A percentile compares a stretch with the other conserved stretches of the same genome.
Evolutionary conservation across 2,113 vertebrate species (phyloP).

Genomic region (Neofelis nebulosa): DNA sequence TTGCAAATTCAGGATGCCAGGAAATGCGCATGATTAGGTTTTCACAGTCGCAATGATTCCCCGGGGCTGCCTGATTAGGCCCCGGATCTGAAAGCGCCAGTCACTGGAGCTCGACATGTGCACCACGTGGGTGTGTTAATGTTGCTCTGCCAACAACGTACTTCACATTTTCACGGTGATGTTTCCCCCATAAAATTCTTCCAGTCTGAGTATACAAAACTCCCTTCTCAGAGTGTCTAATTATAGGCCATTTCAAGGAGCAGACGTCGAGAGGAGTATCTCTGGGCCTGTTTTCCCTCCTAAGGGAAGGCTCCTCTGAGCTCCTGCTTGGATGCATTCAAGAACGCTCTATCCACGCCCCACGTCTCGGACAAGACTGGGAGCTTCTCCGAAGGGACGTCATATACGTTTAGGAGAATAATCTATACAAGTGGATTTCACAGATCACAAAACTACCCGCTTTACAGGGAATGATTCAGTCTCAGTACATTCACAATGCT

Average conservation of each 20-base stretch:
- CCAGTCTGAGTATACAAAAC: neutral
- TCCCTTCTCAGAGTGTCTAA: neutral
- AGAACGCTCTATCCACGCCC: neutral
- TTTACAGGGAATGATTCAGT: neutral
- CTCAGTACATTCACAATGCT: accelerated
- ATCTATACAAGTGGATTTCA: accelerated
- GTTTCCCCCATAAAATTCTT: neutral
- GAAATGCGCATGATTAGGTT: neutral
- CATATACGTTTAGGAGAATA: neutral
- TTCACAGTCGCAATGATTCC: neutral
- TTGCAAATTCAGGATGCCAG: neutral
- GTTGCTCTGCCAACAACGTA: neutral
- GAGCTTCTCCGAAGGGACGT: neutral
- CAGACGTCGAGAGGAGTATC: accelerated
- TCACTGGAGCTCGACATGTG: accelerated
- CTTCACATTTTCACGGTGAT: neutral
- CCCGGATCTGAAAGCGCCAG: neutral
- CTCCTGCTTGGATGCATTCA: neutral
- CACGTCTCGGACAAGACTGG: neutral
- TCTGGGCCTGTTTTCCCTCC: neutral
- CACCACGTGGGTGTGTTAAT: neutral
- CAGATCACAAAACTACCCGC: accelerated
- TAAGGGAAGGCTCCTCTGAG: no score
- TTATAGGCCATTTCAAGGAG: neutral
- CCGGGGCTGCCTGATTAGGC: neutral